Evolutionary conservation across 2,797 vertebrate species (phyloP).

Genomic region (Danio tinwini): DNA sequence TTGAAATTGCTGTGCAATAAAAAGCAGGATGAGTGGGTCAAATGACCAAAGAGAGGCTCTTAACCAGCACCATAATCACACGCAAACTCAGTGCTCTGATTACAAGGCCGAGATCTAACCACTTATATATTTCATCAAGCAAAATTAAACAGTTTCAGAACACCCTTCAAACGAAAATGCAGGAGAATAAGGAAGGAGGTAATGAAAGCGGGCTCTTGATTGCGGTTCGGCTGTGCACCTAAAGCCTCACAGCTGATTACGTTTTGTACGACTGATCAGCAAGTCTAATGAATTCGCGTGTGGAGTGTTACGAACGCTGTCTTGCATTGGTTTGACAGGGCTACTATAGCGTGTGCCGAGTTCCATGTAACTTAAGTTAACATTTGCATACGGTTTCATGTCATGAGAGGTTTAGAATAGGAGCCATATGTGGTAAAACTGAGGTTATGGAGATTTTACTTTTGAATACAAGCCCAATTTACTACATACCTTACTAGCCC

Average conservation of each 20-base stretch:
- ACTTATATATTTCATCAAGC: constrained; percentile 53
- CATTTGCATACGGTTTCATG: constrained; percentile 57
- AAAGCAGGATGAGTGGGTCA: constrained; percentile 34
- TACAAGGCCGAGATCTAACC: constrained; percentile 37
- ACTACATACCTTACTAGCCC: no score
- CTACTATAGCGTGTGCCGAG: constrained; percentile 39
- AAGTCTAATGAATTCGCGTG: constrained; percentile 73
- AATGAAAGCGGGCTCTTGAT: constrained; percentile 56
- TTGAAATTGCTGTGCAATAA: constrained; percentile 48
- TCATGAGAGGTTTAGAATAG: neutral
- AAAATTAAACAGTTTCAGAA: constrained; percentile 60
- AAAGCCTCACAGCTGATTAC: constrained; percentile 70
- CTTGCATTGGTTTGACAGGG: constrained; percentile 46
- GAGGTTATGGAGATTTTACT: neutral
- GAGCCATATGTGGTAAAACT: neutral
- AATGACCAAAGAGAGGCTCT: constrained; percentile 36
- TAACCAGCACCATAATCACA: constrained; percentile 52
- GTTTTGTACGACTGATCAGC: constrained; percentile 76
- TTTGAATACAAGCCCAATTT: neutral
- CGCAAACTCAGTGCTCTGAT: constrained; percentile 44
- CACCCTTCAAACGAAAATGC: constrained; percentile 49
- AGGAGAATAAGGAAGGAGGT: constrained; percentile 20
- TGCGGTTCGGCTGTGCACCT: constrained; percentile 6
- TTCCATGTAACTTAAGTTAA: constrained; percentile 54
- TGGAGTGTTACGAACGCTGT: constrained; percentile 56